These are phyloP conservation scores for Sceliomorpha sp. DNA, from an alignment of 2,888 invertebrate species.

Conservation along the genomic window DNA sequence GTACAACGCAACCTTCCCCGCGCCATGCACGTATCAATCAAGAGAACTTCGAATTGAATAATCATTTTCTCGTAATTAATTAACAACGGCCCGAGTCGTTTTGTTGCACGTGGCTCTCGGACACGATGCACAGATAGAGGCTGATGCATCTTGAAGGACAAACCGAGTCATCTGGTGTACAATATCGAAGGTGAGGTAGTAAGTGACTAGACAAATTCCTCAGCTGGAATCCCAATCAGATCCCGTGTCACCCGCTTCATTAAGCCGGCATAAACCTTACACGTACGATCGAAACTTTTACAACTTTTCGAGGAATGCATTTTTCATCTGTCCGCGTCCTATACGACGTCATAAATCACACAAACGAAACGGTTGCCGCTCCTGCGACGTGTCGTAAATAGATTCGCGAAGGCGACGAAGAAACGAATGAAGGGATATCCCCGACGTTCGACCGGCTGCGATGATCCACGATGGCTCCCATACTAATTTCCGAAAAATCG, in stretches of 20 bases:
- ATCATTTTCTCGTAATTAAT: conserved; percentile 21
- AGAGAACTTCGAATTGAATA: conserved; percentile 11
- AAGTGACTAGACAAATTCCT: conserved; percentile 54
- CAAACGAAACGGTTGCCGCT: conserved; percentile 4
- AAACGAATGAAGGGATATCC: too few relatives aligned
- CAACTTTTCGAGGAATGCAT: conserved; percentile 31
- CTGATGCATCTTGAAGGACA: conserved; percentile 47
- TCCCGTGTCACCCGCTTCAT: conserved; percentile 74
- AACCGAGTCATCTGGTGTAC: conserved; percentile 45
- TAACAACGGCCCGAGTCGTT: conserved; percentile 26
- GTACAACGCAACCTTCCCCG: too few relatives aligned
- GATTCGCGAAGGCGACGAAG: too few relatives aligned
- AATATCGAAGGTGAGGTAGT: conserved; percentile 31
- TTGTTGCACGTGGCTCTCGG: conserved; percentile 3
- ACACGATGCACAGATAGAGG: conserved; percentile 30
- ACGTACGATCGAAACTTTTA: conserved; percentile 22
- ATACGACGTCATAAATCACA: conserved; percentile 27
- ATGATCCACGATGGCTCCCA: too few relatives aligned
- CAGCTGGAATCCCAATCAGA: conserved; percentile 66
- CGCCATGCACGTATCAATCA: background rate
- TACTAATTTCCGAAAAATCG: too few relatives aligned
- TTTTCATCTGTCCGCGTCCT: conserved; percentile 21
- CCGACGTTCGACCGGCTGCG: too few relatives aligned
- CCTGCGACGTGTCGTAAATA: background rate
- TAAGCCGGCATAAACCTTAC: conserved; percentile 60